Conservation (phyloP, 2,113 vertebrate genomes). For the Mastomys natalensis region DNA sequence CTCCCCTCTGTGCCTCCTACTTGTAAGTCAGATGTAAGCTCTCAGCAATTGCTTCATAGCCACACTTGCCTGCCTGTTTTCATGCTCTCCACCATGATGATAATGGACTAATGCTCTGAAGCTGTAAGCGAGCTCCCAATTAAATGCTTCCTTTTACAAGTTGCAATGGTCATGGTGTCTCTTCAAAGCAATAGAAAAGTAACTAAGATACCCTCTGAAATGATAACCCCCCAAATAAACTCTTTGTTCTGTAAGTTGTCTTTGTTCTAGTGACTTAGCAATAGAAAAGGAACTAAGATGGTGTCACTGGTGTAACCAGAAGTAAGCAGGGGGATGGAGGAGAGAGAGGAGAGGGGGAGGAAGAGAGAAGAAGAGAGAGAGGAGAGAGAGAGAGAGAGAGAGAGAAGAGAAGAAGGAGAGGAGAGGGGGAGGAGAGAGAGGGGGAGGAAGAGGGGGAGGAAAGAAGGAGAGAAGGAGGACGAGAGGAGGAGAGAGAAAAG, state of each 20-base stretch:
- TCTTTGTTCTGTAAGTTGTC: neutral
- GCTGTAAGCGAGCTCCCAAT: neutral
- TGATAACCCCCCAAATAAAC: neutral
- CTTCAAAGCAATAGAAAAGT: neutral
- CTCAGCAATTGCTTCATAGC: neutral
- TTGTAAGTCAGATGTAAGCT: neutral
- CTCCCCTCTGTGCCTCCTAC: neutral
- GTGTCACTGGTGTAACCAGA: neutral
- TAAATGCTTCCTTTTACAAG: neutral
- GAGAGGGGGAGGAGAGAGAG: rapidly evolving
- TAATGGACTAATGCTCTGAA: neutral
- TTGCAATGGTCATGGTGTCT: neutral
- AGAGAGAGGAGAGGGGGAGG: neutral
- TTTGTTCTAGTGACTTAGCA: neutral
- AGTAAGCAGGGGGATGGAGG: neutral
- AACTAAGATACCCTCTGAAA: neutral
- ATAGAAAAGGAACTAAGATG: neutral
- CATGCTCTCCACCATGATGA: neutral
- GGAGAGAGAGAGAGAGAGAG: neutral
- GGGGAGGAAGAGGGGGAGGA: neutral
- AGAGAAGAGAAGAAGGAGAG: rapidly evolving
- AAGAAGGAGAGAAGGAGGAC: rapidly evolving
- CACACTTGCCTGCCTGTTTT: neutral
- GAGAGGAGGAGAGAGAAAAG: no score
- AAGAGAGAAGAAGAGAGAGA: neutral